Conservation (phyloP, 1,140 invertebrate species). For the Drosophila mojavensis region DNA sequence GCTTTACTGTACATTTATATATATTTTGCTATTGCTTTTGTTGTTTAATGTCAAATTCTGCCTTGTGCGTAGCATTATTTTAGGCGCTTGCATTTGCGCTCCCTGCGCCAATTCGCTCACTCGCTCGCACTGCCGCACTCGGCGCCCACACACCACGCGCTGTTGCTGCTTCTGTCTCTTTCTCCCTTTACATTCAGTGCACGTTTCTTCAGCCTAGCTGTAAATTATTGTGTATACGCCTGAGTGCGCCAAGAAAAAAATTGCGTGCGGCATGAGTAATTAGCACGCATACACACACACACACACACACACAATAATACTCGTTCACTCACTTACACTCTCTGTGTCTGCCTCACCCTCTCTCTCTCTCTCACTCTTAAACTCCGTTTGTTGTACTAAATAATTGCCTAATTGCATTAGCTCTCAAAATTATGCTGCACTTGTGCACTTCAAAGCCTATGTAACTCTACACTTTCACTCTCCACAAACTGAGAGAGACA, state of each 20-base stretch:
- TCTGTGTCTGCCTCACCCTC: not conserved
- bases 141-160: not conserved
- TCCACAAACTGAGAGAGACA: not conserved
- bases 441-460: conserved; percentile 74
- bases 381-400: conserved; percentile 33
- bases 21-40: conserved; percentile 23
- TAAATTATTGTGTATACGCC: conserved; percentile 82
- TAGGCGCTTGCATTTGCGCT: conserved; percentile 23
- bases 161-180: not conserved
- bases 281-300: conserved; percentile 51
- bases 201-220: conserved; percentile 57
- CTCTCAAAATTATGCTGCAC: conserved; percentile 72
- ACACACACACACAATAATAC: conserved; percentile 13
- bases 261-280: conserved; percentile 80
- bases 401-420: conserved; percentile 82
- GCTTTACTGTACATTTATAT: too few species aligned
- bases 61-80: conserved; percentile 21
- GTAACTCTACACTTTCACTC: conserved; percentile 58
- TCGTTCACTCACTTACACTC: not conserved
- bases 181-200: conserved; percentile 57
- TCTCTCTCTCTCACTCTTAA: not conserved
- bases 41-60: conserved; percentile 9
- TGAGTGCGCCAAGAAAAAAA: conserved; percentile 66
- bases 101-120: conserved; percentile 1
- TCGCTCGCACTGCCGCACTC: not conserved